These are phyloP conservation scores for Agrochola lychnidis DNA, from an alignment of 2,888 invertebrate genomes.

Conservation along the genomic window DNA sequence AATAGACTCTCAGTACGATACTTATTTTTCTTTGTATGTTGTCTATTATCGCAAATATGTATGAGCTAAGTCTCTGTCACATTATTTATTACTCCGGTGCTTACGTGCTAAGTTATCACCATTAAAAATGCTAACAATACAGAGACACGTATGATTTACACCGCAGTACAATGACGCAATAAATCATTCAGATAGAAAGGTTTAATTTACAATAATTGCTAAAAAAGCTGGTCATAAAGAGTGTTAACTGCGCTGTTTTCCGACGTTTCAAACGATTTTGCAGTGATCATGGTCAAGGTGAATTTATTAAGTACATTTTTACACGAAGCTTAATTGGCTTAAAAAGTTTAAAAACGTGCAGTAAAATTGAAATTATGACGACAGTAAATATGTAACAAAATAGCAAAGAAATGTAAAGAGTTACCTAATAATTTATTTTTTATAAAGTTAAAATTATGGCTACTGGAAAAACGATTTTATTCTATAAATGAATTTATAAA, in stretches of 20 bases:
- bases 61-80: not conserved
- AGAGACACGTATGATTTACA: constrained; percentile 27
- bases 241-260: constrained; percentile 1
- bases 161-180: constrained; percentile 21
- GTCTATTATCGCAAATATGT: not conserved
- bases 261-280: not conserved
- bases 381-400: no score
- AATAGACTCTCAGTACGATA: no score
- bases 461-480: no score
- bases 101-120: constrained; percentile 23
- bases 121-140: constrained; percentile 20
- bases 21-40: no score
- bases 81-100: not conserved
- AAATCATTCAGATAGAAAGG: constrained; percentile 48
- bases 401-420: no score
- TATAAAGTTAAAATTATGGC: constrained; percentile 2
- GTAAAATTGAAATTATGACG: constrained; percentile 1
- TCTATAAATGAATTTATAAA: no score
- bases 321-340: not conserved
- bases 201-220: constrained; percentile 28
- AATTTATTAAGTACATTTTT: constrained; percentile 5
- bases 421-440: no score
- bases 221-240: constrained; percentile 7
- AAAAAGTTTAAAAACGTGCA: not conserved
- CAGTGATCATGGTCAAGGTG: constrained; percentile 21